A percentile compares a stretch with the other conserved stretches of the same genome.
phyloP scores from a whole-genome alignment of 2,888 invertebrate genomes.

The Coenonympha arcania region DNA sequence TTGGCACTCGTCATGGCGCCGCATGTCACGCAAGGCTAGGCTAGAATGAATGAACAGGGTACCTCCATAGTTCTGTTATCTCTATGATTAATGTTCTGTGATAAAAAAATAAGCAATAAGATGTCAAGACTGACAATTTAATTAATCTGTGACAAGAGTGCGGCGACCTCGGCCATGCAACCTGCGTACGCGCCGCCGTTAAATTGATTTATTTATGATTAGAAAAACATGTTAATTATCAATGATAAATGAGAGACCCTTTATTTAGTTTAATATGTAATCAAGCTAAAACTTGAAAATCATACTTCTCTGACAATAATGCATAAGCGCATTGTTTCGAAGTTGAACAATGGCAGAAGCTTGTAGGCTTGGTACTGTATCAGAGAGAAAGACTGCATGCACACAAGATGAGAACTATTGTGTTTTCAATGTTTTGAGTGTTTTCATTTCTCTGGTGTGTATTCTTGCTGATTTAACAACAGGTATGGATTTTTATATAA shows the following conservation, averaged over 20 bases:
- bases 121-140: not conserved
- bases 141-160: slow-evolving; percentile 26
- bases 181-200: slow-evolving; percentile 37
- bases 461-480: slow-evolving; percentile 75
- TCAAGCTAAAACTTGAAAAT: slow-evolving; percentile 3
- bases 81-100: too few species aligned
- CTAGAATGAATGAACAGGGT: too few species aligned
- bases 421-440: slow-evolving; percentile 68
- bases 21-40: too few species aligned
- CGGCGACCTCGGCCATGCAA: slow-evolving; percentile 38
- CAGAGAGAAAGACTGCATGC: slow-evolving; percentile 47
- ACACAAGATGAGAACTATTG: slow-evolving; percentile 66
- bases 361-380: slow-evolving; percentile 55
- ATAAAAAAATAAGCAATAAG: too few species aligned
- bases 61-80: too few species aligned
- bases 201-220: slow-evolving; percentile 25
- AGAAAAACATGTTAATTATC: slow-evolving; percentile 11
- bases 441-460: slow-evolving; percentile 73
- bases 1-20: too few species aligned
- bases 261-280: slow-evolving; percentile 5
- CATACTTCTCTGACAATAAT: not conserved
- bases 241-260: slow-evolving; percentile 12
- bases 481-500: slow-evolving; percentile 46
- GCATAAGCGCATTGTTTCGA: slow-evolving; percentile 33
- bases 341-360: slow-evolving; percentile 62